Base-by-base conservation (phyloP, 2,113 vertebrate species). In the Nycticryphes semicollaris region DNA sequence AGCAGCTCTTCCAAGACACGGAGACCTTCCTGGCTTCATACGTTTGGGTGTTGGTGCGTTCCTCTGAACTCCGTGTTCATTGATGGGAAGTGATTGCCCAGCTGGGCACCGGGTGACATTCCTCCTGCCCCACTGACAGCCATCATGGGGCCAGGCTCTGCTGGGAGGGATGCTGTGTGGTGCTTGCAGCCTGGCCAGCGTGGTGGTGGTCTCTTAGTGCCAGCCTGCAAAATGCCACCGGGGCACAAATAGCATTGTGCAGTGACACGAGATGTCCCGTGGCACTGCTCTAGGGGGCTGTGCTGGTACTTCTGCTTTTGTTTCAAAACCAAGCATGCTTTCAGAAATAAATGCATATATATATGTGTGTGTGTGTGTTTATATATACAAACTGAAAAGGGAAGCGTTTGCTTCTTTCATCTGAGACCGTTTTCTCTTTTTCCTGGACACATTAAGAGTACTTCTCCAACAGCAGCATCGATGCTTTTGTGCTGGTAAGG, bases 1-100 rank as follows among this genome's bases (percentile, higher is more conserved):
- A 77, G 59, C 83, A 62, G 53, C 66, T 39, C 39, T 37, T 19
- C 54, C 6, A 6, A 30, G 43, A 33, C 10, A n/a, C 1, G 2
- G 39, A 10, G 31, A 8, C 35, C 16, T 11, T 8, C 4, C 3
- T 2, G 2, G 28, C 11, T 13, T 28, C 0, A 1, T 33, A 0
- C 0, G 17, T 14, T 30, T 6, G 41, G 45, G 33, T 15, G 1
- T 60, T 24, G 4, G 2, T 2, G 41, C 30, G 1, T 9, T 1
- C n/a, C 43, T 31, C 57, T 5, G 11, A 33, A 16, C 56, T 24
- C 25, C 9, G 3, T 3, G 24, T 37, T 39, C 7, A 0, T 14
- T 33, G 22, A 13, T 4, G 33, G 64, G 89, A 14, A 20, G 28
- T 33, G 6, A 20, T 7, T 3, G 59, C 43, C 7, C 22, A 43